phyloP scores from a whole-genome alignment of 2,113 vertebrate species.

The Montifringilla adamsi region DNA sequence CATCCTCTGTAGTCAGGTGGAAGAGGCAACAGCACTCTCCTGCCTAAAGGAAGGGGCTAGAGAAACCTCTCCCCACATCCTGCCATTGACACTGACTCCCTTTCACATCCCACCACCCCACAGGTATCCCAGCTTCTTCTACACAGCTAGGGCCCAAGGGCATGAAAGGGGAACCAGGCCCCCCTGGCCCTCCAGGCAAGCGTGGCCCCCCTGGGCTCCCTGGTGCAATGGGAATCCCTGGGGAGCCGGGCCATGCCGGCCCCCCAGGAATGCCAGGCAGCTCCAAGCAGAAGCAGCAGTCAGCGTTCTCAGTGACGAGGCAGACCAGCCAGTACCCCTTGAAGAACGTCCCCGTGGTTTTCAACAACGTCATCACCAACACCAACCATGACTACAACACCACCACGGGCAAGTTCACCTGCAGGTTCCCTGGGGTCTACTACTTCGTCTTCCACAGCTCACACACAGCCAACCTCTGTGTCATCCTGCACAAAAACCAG shows the following conservation, averaged over 20 bases:
- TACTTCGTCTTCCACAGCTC: slow-evolving; percentile 82
- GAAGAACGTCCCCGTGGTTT: slow-evolving; percentile 53
- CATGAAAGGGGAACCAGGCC: slow-evolving; percentile 63
- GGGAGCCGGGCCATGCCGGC: not conserved
- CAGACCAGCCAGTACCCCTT: slow-evolving; percentile 14
- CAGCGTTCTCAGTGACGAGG: slow-evolving; percentile 77
- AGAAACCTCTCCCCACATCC: not conserved
- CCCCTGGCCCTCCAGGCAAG: slow-evolving; percentile 66
- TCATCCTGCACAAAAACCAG: slow-evolving; percentile 16
- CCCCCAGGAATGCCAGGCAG: slow-evolving; percentile 41
- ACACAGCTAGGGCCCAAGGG: slow-evolving; percentile 67
- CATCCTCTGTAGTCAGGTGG: not conserved
- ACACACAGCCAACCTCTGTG: slow-evolving; percentile 69
- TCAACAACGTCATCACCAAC: slow-evolving; percentile 73
- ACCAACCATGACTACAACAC: slow-evolving; percentile 65
- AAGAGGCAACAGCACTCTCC: not conserved
- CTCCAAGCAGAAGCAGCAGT: slow-evolving; percentile 66
- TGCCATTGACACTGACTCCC: not conserved
- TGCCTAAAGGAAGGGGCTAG: not conserved
- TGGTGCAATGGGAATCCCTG: slow-evolving; percentile 18
- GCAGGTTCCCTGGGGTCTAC: slow-evolving; percentile 76
- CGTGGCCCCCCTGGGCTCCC: slow-evolving; percentile 43
- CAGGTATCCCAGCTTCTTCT: slow-evolving; percentile 64
- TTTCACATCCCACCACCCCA: not conserved
- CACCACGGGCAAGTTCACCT: slow-evolving; percentile 77